A percentile compares a stretch with the other conserved stretches of the same genome.
These are phyloP conservation scores for Poeciliopsis turrubarensis DNA, from an alignment of 2,113 vertebrate species.

Conservation along the genomic window DNA sequence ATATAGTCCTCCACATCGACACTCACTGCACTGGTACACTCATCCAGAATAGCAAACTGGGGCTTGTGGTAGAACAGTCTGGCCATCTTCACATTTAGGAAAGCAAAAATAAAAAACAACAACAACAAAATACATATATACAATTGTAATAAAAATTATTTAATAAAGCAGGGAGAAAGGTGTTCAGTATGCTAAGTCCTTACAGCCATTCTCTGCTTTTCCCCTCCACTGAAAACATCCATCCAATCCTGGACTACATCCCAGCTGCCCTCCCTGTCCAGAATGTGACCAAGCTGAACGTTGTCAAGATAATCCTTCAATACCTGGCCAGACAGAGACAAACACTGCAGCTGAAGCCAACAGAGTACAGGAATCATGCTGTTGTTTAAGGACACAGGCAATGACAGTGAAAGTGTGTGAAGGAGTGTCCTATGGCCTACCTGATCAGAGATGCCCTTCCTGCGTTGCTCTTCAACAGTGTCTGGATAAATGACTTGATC, in stretches of 20 bases:
- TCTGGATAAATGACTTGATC: conserved; percentile 99
- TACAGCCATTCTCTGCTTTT: conserved; percentile 98
- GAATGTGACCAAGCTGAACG: conserved; percentile 93
- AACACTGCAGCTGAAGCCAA: no score
- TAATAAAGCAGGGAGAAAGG: no score
- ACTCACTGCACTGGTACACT: conserved; percentile 98
- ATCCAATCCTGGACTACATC: conserved; percentile 97
- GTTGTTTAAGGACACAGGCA: background rate
- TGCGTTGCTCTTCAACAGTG: conserved; percentile 88
- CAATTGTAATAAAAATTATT: no score
- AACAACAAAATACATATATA: no score
- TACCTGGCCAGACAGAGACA: conserved; percentile 78
- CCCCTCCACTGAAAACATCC: conserved; percentile 98
- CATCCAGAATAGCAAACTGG: conserved; percentile 98
- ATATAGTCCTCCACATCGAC: conserved; percentile 98
- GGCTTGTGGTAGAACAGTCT: conserved; percentile 98
- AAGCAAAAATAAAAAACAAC: no score
- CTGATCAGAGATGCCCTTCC: conserved; percentile 92
- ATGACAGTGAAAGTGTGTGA: background rate
- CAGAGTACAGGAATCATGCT: background rate
- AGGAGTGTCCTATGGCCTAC: conserved; percentile 62
- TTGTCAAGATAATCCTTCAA: conserved; percentile 96
- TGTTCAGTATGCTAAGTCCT: conserved; percentile 43
- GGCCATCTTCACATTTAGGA: conserved; percentile 86
- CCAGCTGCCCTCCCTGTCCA: conserved; percentile 94